Conservation (phyloP, 2,888 invertebrate species). For the Belgica antarctica region DNA sequence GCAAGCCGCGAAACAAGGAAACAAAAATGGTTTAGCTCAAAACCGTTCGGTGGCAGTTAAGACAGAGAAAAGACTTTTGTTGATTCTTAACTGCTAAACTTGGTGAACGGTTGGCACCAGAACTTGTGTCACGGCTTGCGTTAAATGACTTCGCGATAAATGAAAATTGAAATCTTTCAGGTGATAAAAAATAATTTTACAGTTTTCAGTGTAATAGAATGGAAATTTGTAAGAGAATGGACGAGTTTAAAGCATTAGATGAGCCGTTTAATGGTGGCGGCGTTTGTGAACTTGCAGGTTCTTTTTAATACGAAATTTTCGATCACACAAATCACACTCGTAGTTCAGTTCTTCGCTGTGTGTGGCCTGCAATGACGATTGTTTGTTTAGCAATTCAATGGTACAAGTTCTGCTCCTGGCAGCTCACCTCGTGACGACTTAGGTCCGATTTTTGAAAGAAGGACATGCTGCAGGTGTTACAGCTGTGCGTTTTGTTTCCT, state of each 20-base stretch:
- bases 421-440: not conserved
- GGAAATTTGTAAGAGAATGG: no score
- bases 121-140: no score
- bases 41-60: no score
- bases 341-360: constrained; percentile 9
- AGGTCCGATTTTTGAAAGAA: constrained; percentile 35
- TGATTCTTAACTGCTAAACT: no score
- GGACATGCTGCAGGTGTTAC: constrained; percentile 11
- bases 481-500: constrained; percentile 7
- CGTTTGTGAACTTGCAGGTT: constrained; percentile 34
- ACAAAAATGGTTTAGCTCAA: no score
- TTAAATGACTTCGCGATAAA: no score
- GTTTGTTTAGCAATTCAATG: not conserved
- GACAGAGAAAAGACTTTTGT: no score
- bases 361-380: constrained; percentile 22
- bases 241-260: not conserved
- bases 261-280: constrained; percentile 18
- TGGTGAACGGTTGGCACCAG: no score
- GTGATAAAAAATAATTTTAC: no score
- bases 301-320: constrained; percentile 29
- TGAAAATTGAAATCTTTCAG: no score
- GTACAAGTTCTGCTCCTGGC: not conserved
- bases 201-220: no score
- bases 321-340: constrained; percentile 22
- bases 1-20: no score